Evolutionary conservation across 2,797 vertebrate species (phyloP).

Genomic region (Poliocrania exsul): DNA sequence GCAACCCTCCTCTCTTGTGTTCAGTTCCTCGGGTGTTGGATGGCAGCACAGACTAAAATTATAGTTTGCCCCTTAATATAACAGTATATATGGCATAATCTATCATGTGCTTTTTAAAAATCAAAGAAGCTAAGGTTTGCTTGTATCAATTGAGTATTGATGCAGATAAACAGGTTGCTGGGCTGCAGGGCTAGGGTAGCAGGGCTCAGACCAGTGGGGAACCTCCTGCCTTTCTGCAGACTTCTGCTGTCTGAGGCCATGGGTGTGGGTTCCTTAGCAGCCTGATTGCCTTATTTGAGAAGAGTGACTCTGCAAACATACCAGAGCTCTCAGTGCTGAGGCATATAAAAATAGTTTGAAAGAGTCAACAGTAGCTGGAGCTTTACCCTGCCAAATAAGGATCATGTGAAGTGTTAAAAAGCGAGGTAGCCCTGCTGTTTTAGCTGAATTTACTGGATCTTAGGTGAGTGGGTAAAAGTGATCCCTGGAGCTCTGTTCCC

Average conservation of each 20-base stretch:
- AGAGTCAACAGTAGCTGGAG: slow-evolving; percentile 37
- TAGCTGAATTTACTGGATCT: neutral
- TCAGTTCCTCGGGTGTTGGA: neutral
- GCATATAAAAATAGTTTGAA: slow-evolving; percentile 39
- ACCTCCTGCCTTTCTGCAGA: neutral
- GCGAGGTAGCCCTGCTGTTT: neutral
- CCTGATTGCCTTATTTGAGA: slow-evolving; percentile 54
- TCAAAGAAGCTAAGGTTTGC: neutral
- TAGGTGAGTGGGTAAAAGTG: neutral
- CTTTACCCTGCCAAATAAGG: neutral
- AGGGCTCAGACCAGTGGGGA: neutral
- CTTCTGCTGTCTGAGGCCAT: neutral
- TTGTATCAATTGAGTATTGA: neutral
- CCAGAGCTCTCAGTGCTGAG: slow-evolving; percentile 8
- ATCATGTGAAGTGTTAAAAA: neutral
- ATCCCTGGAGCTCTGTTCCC: neutral
- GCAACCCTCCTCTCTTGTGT: neutral
- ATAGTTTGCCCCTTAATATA: neutral
- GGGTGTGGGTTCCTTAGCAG: neutral
- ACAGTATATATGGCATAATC: neutral
- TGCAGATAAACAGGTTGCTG: neutral
- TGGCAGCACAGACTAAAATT: neutral
- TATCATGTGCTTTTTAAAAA: neutral
- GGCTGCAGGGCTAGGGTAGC: neutral
- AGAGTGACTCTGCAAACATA: slow-evolving; percentile 43